These are phyloP conservation scores for Lates japonicus DNA, from an alignment of 2,797 vertebrate genomes.

Conservation along the genomic window DNA sequence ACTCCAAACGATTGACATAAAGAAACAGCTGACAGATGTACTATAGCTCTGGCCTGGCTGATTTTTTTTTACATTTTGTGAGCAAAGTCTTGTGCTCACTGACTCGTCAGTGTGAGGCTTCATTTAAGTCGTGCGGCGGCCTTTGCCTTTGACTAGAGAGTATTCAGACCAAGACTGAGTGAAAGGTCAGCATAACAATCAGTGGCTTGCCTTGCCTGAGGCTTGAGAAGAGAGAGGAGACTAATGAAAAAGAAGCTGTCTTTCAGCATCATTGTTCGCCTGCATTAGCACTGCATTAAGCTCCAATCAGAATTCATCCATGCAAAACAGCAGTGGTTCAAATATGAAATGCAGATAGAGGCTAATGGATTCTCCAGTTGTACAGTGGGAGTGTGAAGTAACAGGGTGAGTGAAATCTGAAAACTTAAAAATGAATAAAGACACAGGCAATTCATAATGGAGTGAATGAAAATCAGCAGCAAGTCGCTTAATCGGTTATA, in stretches of 20 bases:
- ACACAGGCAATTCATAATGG: background rate
- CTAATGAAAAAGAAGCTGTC: slow-evolving; percentile 34
- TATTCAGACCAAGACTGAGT: slow-evolving; percentile 47
- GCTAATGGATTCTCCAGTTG: slow-evolving; percentile 11
- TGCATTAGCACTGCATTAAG: slow-evolving; percentile 12
- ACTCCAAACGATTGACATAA: slow-evolving; percentile 1
- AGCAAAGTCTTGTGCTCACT: slow-evolving; percentile 9
- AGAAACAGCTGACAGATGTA: slow-evolving; percentile 50
- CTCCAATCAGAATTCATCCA: slow-evolving; percentile 7
- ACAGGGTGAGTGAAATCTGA: background rate
- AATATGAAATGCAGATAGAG: slow-evolving; percentile 4
- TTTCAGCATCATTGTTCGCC: slow-evolving; percentile 14
- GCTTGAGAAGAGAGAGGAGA: slow-evolving; percentile 28
- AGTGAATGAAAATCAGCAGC: background rate
- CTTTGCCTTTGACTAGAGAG: slow-evolving; percentile 40
- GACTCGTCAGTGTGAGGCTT: slow-evolving; percentile 29
- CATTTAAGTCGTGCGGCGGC: slow-evolving; percentile 16
- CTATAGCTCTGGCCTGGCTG: background rate
- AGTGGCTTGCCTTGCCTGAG: slow-evolving; percentile 42
- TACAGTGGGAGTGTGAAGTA: background rate
- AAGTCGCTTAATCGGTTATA: background rate
- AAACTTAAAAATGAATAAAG: background rate
- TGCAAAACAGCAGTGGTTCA: slow-evolving; percentile 7
- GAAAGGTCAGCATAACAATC: slow-evolving; percentile 71
- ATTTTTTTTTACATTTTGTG: background rate